Evolutionary conservation across 2,797 vertebrate genomes (phyloP).

Genomic region (Oryzias sinensis): DNA sequence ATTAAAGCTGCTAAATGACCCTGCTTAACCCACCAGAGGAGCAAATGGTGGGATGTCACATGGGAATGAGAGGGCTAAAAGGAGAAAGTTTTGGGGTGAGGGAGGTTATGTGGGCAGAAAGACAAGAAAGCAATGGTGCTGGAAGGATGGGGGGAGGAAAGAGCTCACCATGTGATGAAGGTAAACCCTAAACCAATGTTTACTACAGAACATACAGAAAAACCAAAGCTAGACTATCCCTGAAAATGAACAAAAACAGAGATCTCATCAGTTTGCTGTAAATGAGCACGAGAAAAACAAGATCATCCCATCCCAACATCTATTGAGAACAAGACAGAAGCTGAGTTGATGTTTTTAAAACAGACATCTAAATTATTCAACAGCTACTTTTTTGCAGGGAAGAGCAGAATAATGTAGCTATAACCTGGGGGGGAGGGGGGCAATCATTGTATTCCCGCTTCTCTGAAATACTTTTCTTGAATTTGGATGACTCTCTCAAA

Average conservation of each 20-base stretch:
- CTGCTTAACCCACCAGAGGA: constrained; percentile 72
- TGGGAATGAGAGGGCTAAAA: constrained; percentile 30
- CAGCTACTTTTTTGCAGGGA: constrained; percentile 50
- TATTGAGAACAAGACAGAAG: neutral
- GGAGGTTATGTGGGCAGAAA: constrained; percentile 33
- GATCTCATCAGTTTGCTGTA: constrained; percentile 30
- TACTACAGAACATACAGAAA: constrained; percentile 17
- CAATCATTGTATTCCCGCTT: constrained; percentile 49
- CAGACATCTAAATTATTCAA: constrained; percentile 42
- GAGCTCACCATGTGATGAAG: constrained; percentile 24
- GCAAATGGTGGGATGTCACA: constrained; percentile 37
- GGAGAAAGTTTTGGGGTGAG: constrained; percentile 25
- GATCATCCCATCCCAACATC: neutral
- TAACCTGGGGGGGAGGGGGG: constrained; percentile 40
- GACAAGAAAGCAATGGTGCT: constrained; percentile 22
- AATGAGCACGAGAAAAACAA: constrained; percentile 24
- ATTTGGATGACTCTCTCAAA: constrained; percentile 63
- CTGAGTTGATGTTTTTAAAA: constrained; percentile 14
- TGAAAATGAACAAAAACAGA: constrained; percentile 32
- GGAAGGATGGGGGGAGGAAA: constrained; percentile 17
- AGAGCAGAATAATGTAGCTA: constrained; percentile 56
- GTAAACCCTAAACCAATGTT: neutral
- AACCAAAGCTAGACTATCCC: constrained; percentile 18
- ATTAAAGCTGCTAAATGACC: constrained; percentile 75
- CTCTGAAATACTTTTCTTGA: constrained; percentile 37